Base-by-base conservation (phyloP, 2,113 vertebrate genomes). In the Junco hyemalis region DNA sequence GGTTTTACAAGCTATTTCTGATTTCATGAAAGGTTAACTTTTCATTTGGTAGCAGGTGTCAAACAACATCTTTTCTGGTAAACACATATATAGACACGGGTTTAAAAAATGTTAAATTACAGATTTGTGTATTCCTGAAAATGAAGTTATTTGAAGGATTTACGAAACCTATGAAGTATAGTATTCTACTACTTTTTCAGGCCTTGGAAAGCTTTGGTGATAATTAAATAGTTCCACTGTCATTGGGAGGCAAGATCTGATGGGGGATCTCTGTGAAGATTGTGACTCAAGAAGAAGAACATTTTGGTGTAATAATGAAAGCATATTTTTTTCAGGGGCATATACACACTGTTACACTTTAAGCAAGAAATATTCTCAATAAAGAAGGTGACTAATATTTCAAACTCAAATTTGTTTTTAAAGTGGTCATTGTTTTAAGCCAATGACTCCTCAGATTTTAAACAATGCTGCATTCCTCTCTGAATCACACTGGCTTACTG, bases 31-130 rank as follows among this genome's bases (percentile, higher is more conserved):
- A 42, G 9, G 12, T 36, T 77, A 45, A 3, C 7, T 51, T 60
- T 80, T 42, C 26, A 26, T 65, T 81, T 68, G 8, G 33, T 16
- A 63, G 16, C 19, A 53, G 5, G 5, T 35, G 15, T 45, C 0
- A 0, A 80, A 56, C 4, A 48, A 22, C 11, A n/a, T 4, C 7
- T 66, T 56, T 85, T 57, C 22, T 61, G 22, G 29, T 73, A 86
- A 71, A 54, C 11, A 29, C 2, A 5, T 28, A 14, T 36, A 42
- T 8, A 56, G 8, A 7, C 5, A 38, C 6, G 2, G 2, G 4
- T 66, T 81, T 76, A 44, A 77, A 72, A 74, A 35, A 24, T 3
- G 2, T 40, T 68, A 50, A 57, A 54, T 73, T 29, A 2, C 3
- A 15, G 3, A 6, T 48, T 48, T 80, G 29, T 28, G 8, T 23